A percentile compares a stretch with the other conserved stretches of the same genome.
phyloP scores from a whole-genome alignment of 2,888 invertebrate genomes.

The Callinectes sapidus region DNA sequence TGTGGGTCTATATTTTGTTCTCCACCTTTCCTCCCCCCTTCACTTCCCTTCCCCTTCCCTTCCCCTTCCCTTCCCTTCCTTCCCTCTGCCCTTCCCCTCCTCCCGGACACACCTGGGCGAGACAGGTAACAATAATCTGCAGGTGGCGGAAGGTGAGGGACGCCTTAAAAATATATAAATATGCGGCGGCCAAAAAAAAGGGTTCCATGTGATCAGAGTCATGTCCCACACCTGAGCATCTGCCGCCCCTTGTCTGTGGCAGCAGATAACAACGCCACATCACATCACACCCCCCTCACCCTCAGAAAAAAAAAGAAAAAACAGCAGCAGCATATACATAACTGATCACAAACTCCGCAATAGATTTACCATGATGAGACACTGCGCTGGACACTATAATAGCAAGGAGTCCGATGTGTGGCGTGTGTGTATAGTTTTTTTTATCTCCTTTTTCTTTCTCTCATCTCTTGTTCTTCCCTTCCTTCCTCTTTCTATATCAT shows the following conservation, averaged over 20 bases:
- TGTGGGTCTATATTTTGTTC: neutral
- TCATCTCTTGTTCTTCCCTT: neutral
- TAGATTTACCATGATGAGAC: constrained; percentile 25
- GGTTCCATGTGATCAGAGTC: constrained; percentile 32
- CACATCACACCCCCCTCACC: neutral
- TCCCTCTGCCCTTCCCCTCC: neutral
- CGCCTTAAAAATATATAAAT: constrained; percentile 28
- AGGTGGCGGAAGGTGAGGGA: constrained; percentile 19
- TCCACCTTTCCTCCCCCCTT: neutral
- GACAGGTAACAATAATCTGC: constrained; percentile 23
- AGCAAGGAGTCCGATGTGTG: neutral
- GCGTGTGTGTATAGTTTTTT: neutral
- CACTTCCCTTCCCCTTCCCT: neutral
- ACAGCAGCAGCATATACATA: constrained; percentile 18
- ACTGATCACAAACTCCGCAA: constrained; percentile 26
- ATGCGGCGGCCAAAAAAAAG: neutral
- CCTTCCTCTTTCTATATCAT: constrained; percentile 7
- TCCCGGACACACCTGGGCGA: constrained; percentile 24
- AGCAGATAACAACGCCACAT: neutral
- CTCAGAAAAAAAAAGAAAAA: neutral
- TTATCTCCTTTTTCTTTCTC: neutral
- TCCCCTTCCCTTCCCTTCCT: neutral
- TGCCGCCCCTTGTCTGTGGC: neutral
- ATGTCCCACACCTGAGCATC: neutral
- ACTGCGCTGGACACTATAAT: neutral